These are phyloP conservation scores for Echiichthys vipera DNA, from an alignment of 2,797 vertebrate genomes.

Conservation along the genomic window DNA sequence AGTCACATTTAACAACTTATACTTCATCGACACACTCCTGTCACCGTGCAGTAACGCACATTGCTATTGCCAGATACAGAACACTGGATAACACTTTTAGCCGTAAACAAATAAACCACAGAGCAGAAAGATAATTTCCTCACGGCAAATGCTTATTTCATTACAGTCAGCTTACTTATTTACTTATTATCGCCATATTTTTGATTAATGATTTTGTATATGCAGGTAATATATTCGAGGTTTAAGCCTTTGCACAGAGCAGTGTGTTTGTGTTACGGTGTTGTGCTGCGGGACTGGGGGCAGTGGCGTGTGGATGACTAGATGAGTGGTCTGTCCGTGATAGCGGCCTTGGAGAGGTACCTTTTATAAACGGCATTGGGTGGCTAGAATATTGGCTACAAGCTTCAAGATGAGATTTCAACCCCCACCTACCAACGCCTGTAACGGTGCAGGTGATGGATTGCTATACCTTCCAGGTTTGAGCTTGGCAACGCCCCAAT, in stretches of 20 bases:
- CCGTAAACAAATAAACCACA: slow-evolving; percentile 8
- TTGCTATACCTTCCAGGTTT: slow-evolving; percentile 84
- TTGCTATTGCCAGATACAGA: no score
- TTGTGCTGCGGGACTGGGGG: slow-evolving; percentile 34
- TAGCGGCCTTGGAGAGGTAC: slow-evolving; percentile 77
- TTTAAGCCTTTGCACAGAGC: neutral
- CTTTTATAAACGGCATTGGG: slow-evolving; percentile 73
- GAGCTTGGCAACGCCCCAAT: slow-evolving; percentile 86
- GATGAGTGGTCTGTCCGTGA: slow-evolving; percentile 73
- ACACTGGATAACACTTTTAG: neutral
- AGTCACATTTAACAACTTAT: no score
- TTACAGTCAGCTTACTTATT: neutral
- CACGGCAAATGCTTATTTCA: slow-evolving; percentile 8
- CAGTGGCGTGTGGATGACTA: slow-evolving; percentile 59
- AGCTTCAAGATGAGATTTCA: slow-evolving; percentile 83
- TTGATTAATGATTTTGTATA: neutral
- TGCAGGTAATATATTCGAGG: neutral
- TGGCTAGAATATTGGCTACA: slow-evolving; percentile 81
- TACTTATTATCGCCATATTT: neutral
- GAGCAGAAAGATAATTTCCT: neutral
- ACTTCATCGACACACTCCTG: no score
- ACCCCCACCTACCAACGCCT: slow-evolving; percentile 56
- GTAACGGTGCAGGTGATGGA: slow-evolving; percentile 83
- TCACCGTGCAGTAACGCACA: no score
- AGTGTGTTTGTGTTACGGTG: slow-evolving; percentile 32